Evolutionary conservation across 1,140 invertebrate species (phyloP), one percentile per base, ranked within the genome.

Genomic region (Drosophila lacertosa): DNA sequence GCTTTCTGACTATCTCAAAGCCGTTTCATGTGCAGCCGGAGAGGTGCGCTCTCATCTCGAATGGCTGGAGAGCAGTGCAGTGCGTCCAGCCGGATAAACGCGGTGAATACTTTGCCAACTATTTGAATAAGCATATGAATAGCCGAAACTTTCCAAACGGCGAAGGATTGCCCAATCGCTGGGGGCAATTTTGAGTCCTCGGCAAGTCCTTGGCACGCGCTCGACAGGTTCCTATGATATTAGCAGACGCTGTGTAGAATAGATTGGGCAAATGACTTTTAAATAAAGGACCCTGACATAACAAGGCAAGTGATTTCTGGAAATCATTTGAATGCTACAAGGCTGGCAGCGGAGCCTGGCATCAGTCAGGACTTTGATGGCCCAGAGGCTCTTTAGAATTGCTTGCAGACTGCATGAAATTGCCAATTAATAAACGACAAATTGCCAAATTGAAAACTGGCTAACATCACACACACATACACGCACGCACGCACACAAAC

Each of bases 341-440:
- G 13, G 10, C n/a, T 48, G 45, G n/a, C 24, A 16, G n/a, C 16
- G 9, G 24, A 9, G 9, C 24, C 18, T 15, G 18, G n/a, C n/a
- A 54, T 15, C n/a, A 15, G 16, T 20, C 11, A 0, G 15, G 9
- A 40, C 16, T 16, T 10, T 16, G 39, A 18, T 10, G 20, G 62
- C 45, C 73, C 7, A 33, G 42, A 40, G 70, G 77, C 77, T 55
- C 37, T 16, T 48, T 20, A 58, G 20, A 26, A 40, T 48, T 26
- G 16, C 44, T 48, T 58, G 29, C 42, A 62, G 63, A 44, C 58
- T 58, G 26, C 64, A 60, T 58, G 64, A 74, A 82, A 83, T 82
- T 83, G 79, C 64, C 80, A 84, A 84, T 86, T 84, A 84, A 86
- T 84, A 84, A 84, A 84, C 77, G 79, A 66, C 42, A 73, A 64